phyloP scores from a whole-genome alignment of 2,888 invertebrate species.

The Phortica okadai region DNA sequence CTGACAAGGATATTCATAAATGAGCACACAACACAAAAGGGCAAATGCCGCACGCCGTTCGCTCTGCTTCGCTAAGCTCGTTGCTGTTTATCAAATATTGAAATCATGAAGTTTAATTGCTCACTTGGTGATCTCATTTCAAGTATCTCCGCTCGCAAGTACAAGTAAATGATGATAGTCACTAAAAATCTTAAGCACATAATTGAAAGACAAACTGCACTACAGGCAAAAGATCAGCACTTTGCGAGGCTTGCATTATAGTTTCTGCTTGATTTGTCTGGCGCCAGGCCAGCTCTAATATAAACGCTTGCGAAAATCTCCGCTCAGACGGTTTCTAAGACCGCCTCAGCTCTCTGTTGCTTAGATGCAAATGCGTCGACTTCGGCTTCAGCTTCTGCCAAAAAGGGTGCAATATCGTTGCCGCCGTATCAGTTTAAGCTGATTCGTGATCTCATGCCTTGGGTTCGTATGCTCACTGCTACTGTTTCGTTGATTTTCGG shows the following conservation, averaged over 20 bases:
- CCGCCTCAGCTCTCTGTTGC: background rate
- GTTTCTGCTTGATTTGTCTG: conserved; percentile 56
- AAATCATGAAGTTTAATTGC: conserved; percentile 43
- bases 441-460: conserved; percentile 58
- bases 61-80: background rate
- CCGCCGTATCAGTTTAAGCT: conserved; percentile 58
- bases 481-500: conserved; percentile 47
- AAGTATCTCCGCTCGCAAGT: background rate
- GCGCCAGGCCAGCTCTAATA: conserved; percentile 52
- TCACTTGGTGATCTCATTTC: conserved; percentile 49
- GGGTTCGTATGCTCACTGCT: conserved; percentile 56
- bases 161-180: conserved; percentile 38
- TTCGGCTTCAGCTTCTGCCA: conserved; percentile 8
- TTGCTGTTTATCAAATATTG: background rate
- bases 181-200: conserved; percentile 55
- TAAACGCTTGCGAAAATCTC: conserved; percentile 29
- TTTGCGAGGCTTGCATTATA: conserved; percentile 16
- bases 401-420: conserved; percentile 56
- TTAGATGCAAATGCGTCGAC: conserved; percentile 18
- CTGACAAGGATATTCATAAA: conserved; percentile 26
- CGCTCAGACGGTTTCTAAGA: conserved; percentile 22
- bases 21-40: conserved; percentile 57
- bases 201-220: conserved; percentile 50
- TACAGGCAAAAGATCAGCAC: conserved; percentile 4
- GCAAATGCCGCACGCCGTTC: conserved; percentile 40